These are phyloP conservation scores for Alosa alosa DNA, from an alignment of 2,113 vertebrate species.

Conservation along the genomic window DNA sequence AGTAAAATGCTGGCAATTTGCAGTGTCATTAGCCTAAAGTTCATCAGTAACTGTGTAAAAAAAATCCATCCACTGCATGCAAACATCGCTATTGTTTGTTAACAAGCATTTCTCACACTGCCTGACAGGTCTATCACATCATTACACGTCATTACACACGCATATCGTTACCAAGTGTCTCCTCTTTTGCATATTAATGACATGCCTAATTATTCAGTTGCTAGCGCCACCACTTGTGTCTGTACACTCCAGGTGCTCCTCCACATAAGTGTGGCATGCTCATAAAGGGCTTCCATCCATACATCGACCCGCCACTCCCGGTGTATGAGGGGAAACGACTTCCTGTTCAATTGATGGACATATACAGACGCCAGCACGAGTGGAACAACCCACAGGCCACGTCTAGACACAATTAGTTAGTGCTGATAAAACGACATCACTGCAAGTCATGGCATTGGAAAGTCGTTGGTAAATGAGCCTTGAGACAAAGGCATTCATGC, in stretches of 20 bases:
- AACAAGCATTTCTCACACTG: slow-evolving; percentile 46
- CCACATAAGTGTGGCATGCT: neutral
- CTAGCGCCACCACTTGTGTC: neutral
- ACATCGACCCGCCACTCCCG: neutral
- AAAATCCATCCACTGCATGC: slow-evolving; percentile 35
- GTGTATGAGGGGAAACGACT: neutral
- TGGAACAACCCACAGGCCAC: neutral
- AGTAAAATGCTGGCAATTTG: slow-evolving; percentile 26
- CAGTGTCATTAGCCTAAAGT: slow-evolving; percentile 42
- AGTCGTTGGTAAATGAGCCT: neutral
- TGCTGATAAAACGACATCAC: neutral
- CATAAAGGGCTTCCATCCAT: neutral
- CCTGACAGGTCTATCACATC: slow-evolving; percentile 39
- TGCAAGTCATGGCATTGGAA: neutral
- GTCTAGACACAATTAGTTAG: slow-evolving; percentile 21
- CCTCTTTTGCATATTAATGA: slow-evolving; percentile 45
- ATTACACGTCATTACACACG: slow-evolving; percentile 49
- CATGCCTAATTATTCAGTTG: slow-evolving; percentile 42
- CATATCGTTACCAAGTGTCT: slow-evolving; percentile 40
- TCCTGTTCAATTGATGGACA: slow-evolving; percentile 7
- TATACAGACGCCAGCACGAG: neutral
- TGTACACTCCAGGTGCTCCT: neutral
- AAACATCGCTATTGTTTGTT: slow-evolving; percentile 44
- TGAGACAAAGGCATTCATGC: neutral
- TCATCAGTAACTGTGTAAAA: slow-evolving; percentile 36